phyloP scores from a whole-genome alignment of 2,797 vertebrate species.

The Zonotrichia albicollis region DNA sequence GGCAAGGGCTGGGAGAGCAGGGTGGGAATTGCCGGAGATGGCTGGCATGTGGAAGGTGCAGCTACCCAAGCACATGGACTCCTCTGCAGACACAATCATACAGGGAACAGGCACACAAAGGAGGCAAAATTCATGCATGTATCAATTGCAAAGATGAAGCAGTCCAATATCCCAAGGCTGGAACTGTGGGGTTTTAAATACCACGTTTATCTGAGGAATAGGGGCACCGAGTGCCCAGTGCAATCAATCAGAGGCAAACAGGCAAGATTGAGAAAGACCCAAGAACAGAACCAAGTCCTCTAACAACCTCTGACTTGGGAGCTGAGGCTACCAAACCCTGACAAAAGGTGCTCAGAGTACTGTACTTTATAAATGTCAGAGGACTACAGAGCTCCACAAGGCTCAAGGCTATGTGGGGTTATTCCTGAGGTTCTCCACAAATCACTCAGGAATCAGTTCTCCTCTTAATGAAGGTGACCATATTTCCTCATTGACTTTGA shows the following conservation, averaged over 20 bases:
- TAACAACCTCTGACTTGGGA: neutral
- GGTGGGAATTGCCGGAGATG: accelerated
- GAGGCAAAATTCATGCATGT: neutral
- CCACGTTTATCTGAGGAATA: neutral
- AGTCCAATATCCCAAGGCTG: neutral
- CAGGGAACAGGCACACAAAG: neutral
- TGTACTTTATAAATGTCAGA: neutral
- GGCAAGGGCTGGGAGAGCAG: accelerated
- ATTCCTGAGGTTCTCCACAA: neutral
- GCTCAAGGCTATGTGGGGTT: neutral
- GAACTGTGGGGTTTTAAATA: neutral
- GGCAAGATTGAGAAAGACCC: neutral
- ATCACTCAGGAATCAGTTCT: neutral
- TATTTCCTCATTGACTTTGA: neutral
- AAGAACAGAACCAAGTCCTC: neutral
- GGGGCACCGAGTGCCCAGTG: neutral
- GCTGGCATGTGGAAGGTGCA: neutral
- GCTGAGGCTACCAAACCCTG: neutral
- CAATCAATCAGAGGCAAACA: neutral
- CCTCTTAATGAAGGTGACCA: neutral
- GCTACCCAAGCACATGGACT: neutral
- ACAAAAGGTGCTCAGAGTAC: neutral
- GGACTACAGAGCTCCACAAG: neutral
- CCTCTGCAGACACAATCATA: neutral
- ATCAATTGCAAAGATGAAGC: neutral